These are phyloP conservation scores for Eumeta japonica DNA, from an alignment of 1,140 invertebrate genomes.

Conservation along the genomic window DNA sequence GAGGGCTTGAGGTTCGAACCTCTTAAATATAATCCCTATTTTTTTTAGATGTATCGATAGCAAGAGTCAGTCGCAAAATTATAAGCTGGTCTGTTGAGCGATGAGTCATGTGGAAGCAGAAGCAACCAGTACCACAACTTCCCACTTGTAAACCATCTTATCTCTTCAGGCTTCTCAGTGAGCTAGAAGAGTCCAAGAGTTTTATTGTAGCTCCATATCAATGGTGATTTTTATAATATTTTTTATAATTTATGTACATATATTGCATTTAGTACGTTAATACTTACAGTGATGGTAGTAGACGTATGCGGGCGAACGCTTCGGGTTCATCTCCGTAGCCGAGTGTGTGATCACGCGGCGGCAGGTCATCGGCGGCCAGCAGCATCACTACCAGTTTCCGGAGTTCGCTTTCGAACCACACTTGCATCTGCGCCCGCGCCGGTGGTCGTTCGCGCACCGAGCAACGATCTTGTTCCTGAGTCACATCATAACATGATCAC, in stretches of 20 bases:
- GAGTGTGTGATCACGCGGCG: conserved; percentile 70
- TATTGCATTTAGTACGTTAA: conserved; percentile 2
- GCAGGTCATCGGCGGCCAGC: conserved; percentile 79
- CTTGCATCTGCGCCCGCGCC: conserved; percentile 77
- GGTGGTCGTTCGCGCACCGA: conserved; percentile 76
- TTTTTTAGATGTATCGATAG: no score
- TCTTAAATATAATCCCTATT: no score
- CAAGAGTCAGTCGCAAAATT: no score
- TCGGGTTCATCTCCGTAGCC: conserved; percentile 74
- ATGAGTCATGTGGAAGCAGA: no score
- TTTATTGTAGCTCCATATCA: no score
- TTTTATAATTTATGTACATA: neutral
- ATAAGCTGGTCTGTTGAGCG: no score
- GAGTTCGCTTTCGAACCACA: conserved; percentile 81
- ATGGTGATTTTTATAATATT: neutral
- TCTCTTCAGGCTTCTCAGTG: no score
- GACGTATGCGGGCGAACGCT: conserved; percentile 77
- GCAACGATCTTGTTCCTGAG: conserved; percentile 51
- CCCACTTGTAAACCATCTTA: no score
- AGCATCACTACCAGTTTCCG: conserved; percentile 79
- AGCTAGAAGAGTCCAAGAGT: no score
- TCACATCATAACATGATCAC: neutral
- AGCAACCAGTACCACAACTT: no score
- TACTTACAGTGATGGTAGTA: conserved; percentile 75
- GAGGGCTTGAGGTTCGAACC: no score